phyloP scores from a whole-genome alignment of 2,113 vertebrate genomes.

The Phyllostomus discolor region DNA sequence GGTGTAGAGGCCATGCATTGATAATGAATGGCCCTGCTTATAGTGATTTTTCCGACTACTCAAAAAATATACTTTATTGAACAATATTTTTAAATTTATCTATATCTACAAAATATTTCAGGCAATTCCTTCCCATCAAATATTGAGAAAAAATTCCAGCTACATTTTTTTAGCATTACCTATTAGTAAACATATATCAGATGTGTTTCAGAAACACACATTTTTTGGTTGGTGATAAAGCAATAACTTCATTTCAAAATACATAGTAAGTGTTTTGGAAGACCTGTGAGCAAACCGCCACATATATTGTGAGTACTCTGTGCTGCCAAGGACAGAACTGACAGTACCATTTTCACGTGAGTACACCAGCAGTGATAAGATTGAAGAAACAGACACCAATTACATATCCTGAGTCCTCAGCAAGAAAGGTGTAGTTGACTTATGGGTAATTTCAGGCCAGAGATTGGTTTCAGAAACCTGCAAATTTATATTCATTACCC shows the following conservation, averaged over 20 bases:
- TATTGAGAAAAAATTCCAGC: not conserved
- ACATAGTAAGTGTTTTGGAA: not conserved
- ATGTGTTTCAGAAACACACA: not conserved
- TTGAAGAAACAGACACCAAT: not conserved
- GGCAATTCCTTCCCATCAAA: not conserved
- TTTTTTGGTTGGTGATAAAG: constrained; percentile 17
- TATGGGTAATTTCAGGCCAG: constrained; percentile 2
- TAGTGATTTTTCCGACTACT: constrained; percentile 53
- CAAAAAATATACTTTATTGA: constrained; percentile 50
- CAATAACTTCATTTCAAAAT: not conserved
- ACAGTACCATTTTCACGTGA: not conserved
- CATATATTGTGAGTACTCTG: not conserved
- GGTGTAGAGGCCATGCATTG: not conserved
- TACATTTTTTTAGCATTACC: not conserved
- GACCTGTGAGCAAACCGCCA: not conserved
- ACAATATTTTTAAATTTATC: constrained; percentile 50
- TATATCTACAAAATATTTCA: constrained; percentile 3
- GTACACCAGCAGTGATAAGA: not conserved
- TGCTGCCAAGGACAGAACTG: not conserved
- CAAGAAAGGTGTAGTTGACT: not conserved
- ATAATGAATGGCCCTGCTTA: constrained; percentile 63
- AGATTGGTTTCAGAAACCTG: constrained; percentile 9
- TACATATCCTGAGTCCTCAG: not conserved
- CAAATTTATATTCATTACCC: constrained; percentile 4
- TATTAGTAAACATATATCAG: not conserved